These are phyloP conservation scores for Leuciscus idus DNA, from an alignment of 2,113 vertebrate species.

Conservation along the genomic window DNA sequence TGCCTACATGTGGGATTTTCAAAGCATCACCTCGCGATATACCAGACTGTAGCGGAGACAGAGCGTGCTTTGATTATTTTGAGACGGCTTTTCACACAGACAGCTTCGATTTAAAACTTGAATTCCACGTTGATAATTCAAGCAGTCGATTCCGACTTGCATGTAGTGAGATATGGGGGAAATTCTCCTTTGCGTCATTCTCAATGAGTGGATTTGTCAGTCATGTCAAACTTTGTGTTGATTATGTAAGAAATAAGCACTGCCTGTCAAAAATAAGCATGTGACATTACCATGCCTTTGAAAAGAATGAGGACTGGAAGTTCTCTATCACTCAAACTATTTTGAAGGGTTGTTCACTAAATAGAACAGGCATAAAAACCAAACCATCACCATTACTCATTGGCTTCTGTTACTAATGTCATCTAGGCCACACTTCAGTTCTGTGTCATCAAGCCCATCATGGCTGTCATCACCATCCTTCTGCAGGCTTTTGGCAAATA, in stretches of 20 bases:
- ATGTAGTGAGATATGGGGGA: not conserved
- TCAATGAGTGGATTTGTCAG: constrained; percentile 30
- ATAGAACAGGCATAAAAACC: not conserved
- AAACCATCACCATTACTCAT: not conserved
- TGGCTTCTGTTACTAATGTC: constrained; percentile 37
- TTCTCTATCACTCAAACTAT: not conserved
- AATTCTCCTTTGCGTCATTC: constrained; percentile 4
- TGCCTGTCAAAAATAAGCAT: constrained; percentile 18
- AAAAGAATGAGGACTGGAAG: constrained; percentile 10
- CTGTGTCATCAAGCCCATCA: constrained; percentile 94
- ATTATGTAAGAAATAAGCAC: constrained; percentile 16
- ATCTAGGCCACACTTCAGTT: constrained; percentile 94
- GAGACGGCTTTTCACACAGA: not conserved
- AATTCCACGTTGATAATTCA: constrained; percentile 6
- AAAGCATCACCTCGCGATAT: constrained; percentile 32
- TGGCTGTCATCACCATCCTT: constrained; percentile 91
- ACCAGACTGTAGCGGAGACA: constrained; percentile 23
- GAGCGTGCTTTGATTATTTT: constrained; percentile 15
- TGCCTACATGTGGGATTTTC: constrained; percentile 42
- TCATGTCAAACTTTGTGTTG: constrained; percentile 14
- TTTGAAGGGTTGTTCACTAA: not conserved
- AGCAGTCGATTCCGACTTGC: not conserved
- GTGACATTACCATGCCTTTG: not conserved
- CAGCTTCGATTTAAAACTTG: constrained; percentile 37
- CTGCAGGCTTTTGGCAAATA: constrained; percentile 94